Evolutionary conservation across 1,140 invertebrate genomes (phyloP).

Genomic region (Anthonomus grandis): DNA sequence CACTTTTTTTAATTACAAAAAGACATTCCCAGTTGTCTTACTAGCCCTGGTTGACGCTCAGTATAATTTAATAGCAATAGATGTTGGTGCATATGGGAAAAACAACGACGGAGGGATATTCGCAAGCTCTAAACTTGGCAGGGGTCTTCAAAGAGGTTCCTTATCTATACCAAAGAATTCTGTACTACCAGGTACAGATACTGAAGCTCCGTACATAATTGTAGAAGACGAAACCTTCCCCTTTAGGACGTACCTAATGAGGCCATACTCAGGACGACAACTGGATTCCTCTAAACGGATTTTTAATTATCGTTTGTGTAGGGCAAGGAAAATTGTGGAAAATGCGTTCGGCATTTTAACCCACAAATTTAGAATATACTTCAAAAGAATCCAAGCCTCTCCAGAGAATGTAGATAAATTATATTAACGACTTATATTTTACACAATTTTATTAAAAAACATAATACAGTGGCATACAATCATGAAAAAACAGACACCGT

Average conservation of each 20-base stretch:
- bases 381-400: conserved; percentile 1
- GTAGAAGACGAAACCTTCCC: conserved; percentile 33
- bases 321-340: conserved; percentile 40
- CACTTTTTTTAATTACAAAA: conserved; percentile 55
- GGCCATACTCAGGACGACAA: conserved; percentile 22
- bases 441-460: conserved; percentile 7
- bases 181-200: conserved; percentile 27
- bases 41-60: conserved; percentile 45
- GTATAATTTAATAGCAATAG: conserved; percentile 44
- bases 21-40: conserved; percentile 47
- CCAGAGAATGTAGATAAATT: conserved; percentile 6
- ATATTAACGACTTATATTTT: conserved; percentile 5
- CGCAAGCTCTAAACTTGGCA: conserved; percentile 8
- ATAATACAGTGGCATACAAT: conserved; percentile 1
- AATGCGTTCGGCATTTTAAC: no score
- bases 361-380: conserved; percentile 5
- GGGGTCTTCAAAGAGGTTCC: conserved; percentile 11
- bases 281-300: conserved; percentile 33
- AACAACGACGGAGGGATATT: conserved; percentile 46
- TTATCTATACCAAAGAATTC: conserved; percentile 20
- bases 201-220: conserved; percentile 33
- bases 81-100: conserved; percentile 46
- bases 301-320: conserved; percentile 46
- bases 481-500: not conserved
- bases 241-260: conserved; percentile 23